Base-by-base conservation (phyloP, 1,140 invertebrate genomes). In the Gonioctena quinquepunctata region DNA sequence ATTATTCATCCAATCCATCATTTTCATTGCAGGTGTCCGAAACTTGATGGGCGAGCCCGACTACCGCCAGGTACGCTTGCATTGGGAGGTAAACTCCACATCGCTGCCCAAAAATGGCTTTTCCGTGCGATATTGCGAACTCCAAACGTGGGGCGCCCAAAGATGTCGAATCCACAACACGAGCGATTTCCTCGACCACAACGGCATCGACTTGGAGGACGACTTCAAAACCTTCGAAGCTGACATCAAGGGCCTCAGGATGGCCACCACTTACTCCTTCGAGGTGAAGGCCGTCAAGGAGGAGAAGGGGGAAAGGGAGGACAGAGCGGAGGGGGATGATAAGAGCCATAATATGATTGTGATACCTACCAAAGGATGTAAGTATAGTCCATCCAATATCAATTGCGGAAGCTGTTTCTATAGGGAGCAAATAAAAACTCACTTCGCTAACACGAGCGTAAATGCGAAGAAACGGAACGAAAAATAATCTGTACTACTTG, bases 201-300 rank as follows among this genome's bases (percentile, higher is more conserved):
- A 76, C 42, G 19, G 52, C 16, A 21, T 83, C 57, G 77, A 81
- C 60, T 76, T 73, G 49, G 76, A 77, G 23, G 74, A 80, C 5
- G 67, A 73, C 16, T 18, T 73, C 1, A 70, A 70, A 42, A 70
- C 78, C 28, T 91, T 87, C 78, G 84, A 84, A 1, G 84, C 88
- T 0, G 85, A 87, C 6, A 86, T 92, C 48, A 85, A 85, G 11
- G 90, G 90, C 59, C 81, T 92, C 28, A 83, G 90, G 11, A 93
- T 93, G 91, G 88, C 91, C 18, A 93, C 92, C 16, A 92, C 90
- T 48, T 94, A 94, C 79, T 90, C 90, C 7, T 90, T 94, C 73
- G 89, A 91, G 83, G 90, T 94, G 16, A 83, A 86, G 18, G 88
- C 89, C 0, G 75, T 73, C 68, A 82, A 25, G 72, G 73, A 50